Conservation (phyloP, 2,797 vertebrate genomes). For the Parauchenoglanis punctatus region DNA sequence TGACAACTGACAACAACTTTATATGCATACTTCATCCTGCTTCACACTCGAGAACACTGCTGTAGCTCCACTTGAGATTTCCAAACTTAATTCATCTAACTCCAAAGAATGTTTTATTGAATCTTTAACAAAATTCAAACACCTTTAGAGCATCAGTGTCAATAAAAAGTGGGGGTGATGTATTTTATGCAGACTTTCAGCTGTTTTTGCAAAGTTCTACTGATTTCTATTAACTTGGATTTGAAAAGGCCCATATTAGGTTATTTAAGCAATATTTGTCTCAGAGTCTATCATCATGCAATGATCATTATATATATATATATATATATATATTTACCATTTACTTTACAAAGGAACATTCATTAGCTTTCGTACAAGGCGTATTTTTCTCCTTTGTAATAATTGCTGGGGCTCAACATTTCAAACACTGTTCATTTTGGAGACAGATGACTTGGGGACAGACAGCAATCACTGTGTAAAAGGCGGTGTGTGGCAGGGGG, state of each 20-base stretch:
- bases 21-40: not conserved
- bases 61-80: not conserved
- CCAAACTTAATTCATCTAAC: not conserved
- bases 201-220: not conserved
- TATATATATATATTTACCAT: too few relatives aligned
- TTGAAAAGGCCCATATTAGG: not conserved
- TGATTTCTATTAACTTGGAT: conserved; percentile 19
- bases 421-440: conserved; percentile 13
- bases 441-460: conserved; percentile 10
- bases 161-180: not conserved
- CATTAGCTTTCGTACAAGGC: not conserved
- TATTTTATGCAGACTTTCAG: not conserved
- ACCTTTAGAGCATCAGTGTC: not conserved
- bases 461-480: conserved; percentile 5
- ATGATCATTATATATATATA: not conserved
- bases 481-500: not conserved
- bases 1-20: not conserved
- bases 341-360: not conserved
- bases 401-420: not conserved
- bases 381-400: not conserved
- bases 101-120: not conserved
- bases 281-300: not conserved
- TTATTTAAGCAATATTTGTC: not conserved
- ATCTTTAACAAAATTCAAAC: not conserved
- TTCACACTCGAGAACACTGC: not conserved